Percentiles rank a stretch among this genome's conserved stretches.
Evolutionary conservation across 2,797 vertebrate species (phyloP).

Genomic region (Pseudomugil gertrudae): DNA sequence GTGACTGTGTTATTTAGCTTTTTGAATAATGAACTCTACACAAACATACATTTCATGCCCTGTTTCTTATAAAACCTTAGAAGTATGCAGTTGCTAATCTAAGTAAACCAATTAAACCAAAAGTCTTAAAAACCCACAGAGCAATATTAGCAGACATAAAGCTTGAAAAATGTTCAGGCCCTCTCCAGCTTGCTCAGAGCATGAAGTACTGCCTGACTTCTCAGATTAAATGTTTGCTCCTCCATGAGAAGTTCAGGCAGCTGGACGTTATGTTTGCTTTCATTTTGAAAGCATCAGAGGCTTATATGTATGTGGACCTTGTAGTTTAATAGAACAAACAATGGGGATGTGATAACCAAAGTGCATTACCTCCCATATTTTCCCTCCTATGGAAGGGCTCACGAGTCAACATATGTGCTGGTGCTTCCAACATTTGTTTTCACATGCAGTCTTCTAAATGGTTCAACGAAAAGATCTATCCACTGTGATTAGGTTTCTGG

Average conservation of each 20-base stretch:
- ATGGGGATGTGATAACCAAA: slow-evolving; percentile 29
- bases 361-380: slow-evolving; percentile 13
- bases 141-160: neutral
- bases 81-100: neutral
- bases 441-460: slow-evolving; percentile 38
- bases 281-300: slow-evolving; percentile 73
- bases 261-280: slow-evolving; percentile 67
- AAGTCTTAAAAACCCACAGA: neutral
- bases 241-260: slow-evolving; percentile 59
- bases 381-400: slow-evolving; percentile 9
- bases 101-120: slow-evolving; percentile 15
- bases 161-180: slow-evolving; percentile 3
- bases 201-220: slow-evolving; percentile 27
- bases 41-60: neutral
- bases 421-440: slow-evolving; percentile 44
- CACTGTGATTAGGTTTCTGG: slow-evolving; percentile 47
- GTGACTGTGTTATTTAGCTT: neutral
- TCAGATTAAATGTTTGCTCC: slow-evolving; percentile 74
- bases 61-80: neutral
- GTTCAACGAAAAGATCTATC: slow-evolving; percentile 60
- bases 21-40: neutral
- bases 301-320: slow-evolving; percentile 41
- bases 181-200: slow-evolving; percentile 16
- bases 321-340: slow-evolving; percentile 67
- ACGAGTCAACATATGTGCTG: neutral